These are phyloP conservation scores for Leptonema lineaticorne DNA, from an alignment of 1,140 invertebrate genomes.

Conservation along the genomic window DNA sequence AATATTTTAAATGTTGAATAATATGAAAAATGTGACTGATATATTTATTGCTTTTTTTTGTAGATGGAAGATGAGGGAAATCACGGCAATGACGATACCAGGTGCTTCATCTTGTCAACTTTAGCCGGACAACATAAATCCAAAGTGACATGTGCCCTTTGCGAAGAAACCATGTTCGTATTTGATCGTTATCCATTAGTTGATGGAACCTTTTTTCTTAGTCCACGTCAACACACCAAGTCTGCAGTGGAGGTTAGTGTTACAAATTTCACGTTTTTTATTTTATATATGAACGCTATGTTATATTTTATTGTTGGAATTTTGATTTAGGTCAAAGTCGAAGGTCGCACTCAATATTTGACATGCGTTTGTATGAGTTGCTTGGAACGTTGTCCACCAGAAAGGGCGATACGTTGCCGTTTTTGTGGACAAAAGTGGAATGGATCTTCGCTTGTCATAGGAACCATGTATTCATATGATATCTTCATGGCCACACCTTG, in stretches of 20 bases:
- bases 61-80: conserved; percentile 97
- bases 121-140: conserved; percentile 82
- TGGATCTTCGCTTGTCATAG: conserved; percentile 87
- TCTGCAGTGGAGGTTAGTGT: conserved; percentile 76
- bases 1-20: too few species aligned
- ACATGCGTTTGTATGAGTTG: conserved; percentile 93
- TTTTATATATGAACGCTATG: neutral
- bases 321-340: conserved; percentile 74
- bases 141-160: conserved; percentile 84
- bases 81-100: conserved; percentile 95
- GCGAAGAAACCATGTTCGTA: conserved; percentile 83
- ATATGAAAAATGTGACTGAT: too few species aligned
- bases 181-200: conserved; percentile 96
- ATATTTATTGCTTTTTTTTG: too few species aligned
- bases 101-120: conserved; percentile 89
- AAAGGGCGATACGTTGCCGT: conserved; percentile 71
- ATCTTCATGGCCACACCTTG: conserved; percentile 96
- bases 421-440: conserved; percentile 89
- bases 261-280: neutral
- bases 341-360: conserved; percentile 84
- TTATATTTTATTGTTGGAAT: neutral
- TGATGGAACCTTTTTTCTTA: conserved; percentile 96
- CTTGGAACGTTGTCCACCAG: conserved; percentile 77
- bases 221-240: conserved; percentile 83
- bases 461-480: conserved; percentile 97